Percentiles rank a stretch among this genome's conserved stretches.
Conservation (phyloP, 2,113 vertebrate species). For the Dicerorhinus sumatrensis region DNA sequence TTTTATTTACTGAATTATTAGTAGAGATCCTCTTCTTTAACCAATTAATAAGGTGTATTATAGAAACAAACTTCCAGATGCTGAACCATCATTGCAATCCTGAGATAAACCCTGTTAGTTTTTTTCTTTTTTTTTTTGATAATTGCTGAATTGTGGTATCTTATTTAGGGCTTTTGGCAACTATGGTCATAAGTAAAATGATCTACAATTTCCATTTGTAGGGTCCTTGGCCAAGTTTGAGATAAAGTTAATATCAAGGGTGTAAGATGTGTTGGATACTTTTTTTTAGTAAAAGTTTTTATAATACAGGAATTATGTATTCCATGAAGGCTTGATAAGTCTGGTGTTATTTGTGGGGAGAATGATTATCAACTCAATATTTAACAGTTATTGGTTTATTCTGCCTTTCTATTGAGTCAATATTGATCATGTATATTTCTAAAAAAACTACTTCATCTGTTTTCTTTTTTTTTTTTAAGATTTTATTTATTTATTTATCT, state of each 20-base stretch:
- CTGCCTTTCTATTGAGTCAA: background rate
- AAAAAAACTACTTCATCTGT: background rate
- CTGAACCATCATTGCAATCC: background rate
- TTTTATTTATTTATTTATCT: too few species aligned
- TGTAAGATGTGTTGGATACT: background rate
- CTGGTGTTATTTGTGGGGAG: background rate
- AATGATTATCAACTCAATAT: background rate
- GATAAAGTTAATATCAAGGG: background rate
- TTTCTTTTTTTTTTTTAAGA: too few species aligned
- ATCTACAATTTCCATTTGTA: background rate
- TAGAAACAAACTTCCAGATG: background rate
- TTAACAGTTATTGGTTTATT: background rate
- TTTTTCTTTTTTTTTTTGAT: background rate
- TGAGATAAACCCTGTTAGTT: background rate
- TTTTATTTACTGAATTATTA: background rate
- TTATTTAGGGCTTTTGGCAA: background rate
- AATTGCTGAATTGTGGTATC: background rate
- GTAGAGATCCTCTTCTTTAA: background rate
- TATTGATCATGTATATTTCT: background rate
- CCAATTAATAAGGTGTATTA: background rate
- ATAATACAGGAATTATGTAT: background rate
- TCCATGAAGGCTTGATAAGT: background rate
- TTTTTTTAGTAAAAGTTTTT: background rate
- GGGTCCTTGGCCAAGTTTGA: background rate
- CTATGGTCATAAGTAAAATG: background rate